Base-by-base conservation (phyloP, 2,113 vertebrate species). In the Myxocyprinus asiaticus region DNA sequence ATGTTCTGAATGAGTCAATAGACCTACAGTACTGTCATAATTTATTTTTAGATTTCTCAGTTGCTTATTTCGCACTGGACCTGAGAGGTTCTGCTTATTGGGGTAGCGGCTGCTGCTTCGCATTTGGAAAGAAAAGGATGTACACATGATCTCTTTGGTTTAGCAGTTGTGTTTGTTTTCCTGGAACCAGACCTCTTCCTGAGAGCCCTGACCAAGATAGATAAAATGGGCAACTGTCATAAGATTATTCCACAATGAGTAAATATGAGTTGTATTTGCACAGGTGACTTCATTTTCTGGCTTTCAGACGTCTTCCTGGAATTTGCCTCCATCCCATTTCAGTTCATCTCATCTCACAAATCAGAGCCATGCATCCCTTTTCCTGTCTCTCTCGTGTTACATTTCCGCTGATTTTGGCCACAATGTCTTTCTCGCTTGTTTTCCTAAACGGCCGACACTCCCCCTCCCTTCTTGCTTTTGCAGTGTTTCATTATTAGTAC, bases 391-490 rank as follows among this genome's bases (percentile, higher is more conserved):
- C 6, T 71, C 1, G 0, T 65, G 86, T 83, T 82, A 77, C 79
- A 62, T 89, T 88, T 89, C 79, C 11, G 79, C 63, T 78, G 75
- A 15, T 61, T 56, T 74, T 86, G 83, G 76, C 80, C 73, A 4
- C 88, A 82, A 82, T 91, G 91, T 94, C 91, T 93, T 93, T 92
- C 91, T 92, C 91, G 86, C 86, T 89, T 94, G 91, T 93, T 94
- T 92, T 92, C 92, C 90, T 94, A 94, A 93, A 93, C 93, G 86
- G 70, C 15, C 86, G 85, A 92, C 77, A n/a, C 15, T 53, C 50
- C 53, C 76, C 61, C 63, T 76, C 76, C 75, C 79, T 62, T 44
- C 67, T 42, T 61, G 58, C 71, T 66, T 53, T 75, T 76, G 68
- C 83, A 68, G 69, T 84, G 76, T 80, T 93, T 94, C 91, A 91